These are phyloP conservation scores for Campopleginae sp. DNA, from an alignment of 2,888 invertebrate species.

Conservation along the genomic window DNA sequence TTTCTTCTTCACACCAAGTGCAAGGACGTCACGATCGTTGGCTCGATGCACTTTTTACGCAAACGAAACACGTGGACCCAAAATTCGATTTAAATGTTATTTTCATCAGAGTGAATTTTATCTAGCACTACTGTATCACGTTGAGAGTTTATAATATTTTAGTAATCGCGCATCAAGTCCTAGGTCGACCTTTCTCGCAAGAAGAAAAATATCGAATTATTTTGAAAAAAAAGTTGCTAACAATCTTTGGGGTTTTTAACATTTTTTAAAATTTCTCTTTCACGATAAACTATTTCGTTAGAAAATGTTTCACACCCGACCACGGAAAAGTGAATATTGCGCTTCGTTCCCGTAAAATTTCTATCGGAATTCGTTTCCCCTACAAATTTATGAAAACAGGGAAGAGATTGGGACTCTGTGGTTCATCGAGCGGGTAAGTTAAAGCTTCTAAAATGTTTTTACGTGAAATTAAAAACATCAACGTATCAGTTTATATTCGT, in stretches of 20 bases:
- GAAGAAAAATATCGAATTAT: no score
- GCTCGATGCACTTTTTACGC: slow-evolving; percentile 16
- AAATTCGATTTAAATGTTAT: neutral
- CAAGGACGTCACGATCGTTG: slow-evolving; percentile 1
- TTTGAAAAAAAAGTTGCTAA: no score
- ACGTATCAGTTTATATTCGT: neutral
- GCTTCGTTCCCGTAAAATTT: neutral
- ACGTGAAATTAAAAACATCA: neutral
- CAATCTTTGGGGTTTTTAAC: no score
- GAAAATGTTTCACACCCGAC: neutral
- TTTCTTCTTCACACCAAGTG: slow-evolving; percentile 26
- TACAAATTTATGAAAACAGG: neutral
- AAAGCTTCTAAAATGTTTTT: neutral
- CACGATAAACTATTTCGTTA: neutral
- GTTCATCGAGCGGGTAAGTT: neutral
- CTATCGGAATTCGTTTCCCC: neutral
- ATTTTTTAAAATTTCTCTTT: no score
- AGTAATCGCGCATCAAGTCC: no score
- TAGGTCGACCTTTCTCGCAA: no score
- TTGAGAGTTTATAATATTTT: neutral
- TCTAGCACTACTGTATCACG: no score
- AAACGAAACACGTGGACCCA: neutral
- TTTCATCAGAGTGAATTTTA: no score
- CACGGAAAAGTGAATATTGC: neutral
- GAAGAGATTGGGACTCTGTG: no score